These are phyloP conservation scores for Platalea minor DNA, from an alignment of 2,797 vertebrate genomes.

Conservation along the genomic window DNA sequence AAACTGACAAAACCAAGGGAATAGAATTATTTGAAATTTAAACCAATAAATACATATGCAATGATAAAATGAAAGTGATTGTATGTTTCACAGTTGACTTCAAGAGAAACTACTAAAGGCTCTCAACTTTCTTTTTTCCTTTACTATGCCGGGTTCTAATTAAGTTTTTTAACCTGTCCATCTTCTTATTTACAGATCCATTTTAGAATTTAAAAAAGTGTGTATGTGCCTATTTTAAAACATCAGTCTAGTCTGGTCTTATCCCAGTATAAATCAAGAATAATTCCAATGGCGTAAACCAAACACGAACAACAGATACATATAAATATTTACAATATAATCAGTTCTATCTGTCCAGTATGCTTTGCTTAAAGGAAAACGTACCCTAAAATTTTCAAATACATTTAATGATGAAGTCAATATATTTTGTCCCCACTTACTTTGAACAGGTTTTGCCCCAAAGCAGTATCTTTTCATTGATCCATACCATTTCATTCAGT, in stretches of 20 bases:
- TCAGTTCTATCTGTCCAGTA: not conserved
- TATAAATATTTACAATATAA: not conserved
- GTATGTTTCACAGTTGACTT: not conserved
- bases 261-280: not conserved
- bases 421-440: not conserved
- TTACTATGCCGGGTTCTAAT: not conserved
- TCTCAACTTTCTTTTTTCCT: not conserved
- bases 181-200: not conserved
- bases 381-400: not conserved
- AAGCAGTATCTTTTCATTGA: not conserved
- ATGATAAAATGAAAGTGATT: not conserved
- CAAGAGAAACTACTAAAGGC: not conserved
- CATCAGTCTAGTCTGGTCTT: not conserved
- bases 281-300: not conserved
- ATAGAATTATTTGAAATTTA: not conserved
- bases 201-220: not conserved
- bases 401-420: not conserved
- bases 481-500: not conserved
- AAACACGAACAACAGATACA: not conserved
- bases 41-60: not conserved
- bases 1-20: not conserved
- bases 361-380: not conserved
- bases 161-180: not conserved
- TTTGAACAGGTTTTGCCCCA: not conserved
- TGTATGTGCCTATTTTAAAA: not conserved